Percentiles rank a stretch among this genome's conserved stretches.
Evolutionary conservation across 2,888 invertebrate genomes (phyloP).

Genomic region (Drosophila subsilvestris): DNA sequence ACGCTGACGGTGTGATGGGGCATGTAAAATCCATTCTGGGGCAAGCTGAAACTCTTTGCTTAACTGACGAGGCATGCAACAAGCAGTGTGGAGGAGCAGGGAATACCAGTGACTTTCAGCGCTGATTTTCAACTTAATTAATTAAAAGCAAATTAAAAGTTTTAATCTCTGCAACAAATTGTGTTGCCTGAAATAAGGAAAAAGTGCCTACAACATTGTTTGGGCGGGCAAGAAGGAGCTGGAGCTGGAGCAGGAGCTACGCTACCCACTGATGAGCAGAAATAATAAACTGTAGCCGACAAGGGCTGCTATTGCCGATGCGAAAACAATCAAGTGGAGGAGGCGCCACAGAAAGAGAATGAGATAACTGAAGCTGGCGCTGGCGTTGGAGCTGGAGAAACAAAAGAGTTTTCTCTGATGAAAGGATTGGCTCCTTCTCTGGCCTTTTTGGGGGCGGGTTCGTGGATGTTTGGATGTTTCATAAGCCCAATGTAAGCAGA

Average conservation of each 20-base stretch:
- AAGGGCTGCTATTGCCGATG: constrained; percentile 43
- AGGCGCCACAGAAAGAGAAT: constrained; percentile 22
- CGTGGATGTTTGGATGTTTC: constrained; percentile 46
- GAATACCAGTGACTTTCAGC: constrained; percentile 72
- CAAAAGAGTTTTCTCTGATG: constrained; percentile 31
- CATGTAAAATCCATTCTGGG: constrained; percentile 49
- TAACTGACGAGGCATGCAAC: constrained; percentile 53
- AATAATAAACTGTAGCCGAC: constrained; percentile 74
- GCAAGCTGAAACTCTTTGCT: constrained; percentile 14
- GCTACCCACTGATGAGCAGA: constrained; percentile 67
- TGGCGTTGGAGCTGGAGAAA: constrained; percentile 18
- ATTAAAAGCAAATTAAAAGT: constrained; percentile 82
- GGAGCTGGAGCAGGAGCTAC: constrained; percentile 26
- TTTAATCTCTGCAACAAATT: constrained; percentile 79
- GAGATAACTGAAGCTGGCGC: too few relatives aligned
- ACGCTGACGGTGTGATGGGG: constrained; percentile 22
- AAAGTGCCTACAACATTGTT: constrained; percentile 45
- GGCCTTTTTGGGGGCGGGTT: neutral
- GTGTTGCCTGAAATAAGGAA: constrained; percentile 10
- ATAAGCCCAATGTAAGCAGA: constrained; percentile 79
- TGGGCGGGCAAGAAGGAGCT: constrained; percentile 1
- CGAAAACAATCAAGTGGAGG: constrained; percentile 65
- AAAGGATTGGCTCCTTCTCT: constrained; percentile 51
- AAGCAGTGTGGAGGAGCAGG: constrained; percentile 39
- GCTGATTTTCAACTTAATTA: constrained; percentile 81